A percentile compares a stretch with the other conserved stretches of the same genome.
These are phyloP conservation scores for Criorhina ranunculi DNA, from an alignment of 2,888 invertebrate species.

Conservation along the genomic window DNA sequence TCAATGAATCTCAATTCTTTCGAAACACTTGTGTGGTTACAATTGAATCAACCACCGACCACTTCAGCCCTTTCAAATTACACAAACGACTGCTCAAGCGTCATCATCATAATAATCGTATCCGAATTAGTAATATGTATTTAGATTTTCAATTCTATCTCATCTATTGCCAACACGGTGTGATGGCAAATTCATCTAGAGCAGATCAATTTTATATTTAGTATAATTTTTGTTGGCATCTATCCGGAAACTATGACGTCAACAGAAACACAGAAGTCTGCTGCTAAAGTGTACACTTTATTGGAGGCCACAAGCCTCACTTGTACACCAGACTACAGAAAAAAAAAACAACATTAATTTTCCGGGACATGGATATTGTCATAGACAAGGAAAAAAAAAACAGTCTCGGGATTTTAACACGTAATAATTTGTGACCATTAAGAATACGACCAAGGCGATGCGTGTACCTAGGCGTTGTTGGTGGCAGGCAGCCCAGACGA, in stretches of 20 bases:
- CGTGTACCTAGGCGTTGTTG: constrained; percentile 22
- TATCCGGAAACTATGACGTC: constrained; percentile 69
- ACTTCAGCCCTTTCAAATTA: background rate
- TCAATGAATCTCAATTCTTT: constrained; percentile 26
- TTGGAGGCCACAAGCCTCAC: constrained; percentile 10
- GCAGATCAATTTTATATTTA: constrained; percentile 56
- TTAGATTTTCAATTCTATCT: constrained; percentile 22
- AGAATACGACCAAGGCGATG: constrained; percentile 11
- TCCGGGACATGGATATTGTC: constrained; percentile 39
- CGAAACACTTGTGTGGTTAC: constrained; percentile 27
- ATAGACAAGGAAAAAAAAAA: constrained; percentile 20
- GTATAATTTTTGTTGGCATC: constrained; percentile 44
- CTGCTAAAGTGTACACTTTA: background rate
- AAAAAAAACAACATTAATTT: constrained; percentile 42
- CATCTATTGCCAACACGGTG: constrained; percentile 43
- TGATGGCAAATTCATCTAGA: constrained; percentile 46
- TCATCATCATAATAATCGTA: constrained; percentile 21
- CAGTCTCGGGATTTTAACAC: constrained; percentile 43
- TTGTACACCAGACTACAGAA: constrained; percentile 17
- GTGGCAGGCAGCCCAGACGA: constrained; percentile 47
- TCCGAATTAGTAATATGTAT: constrained; percentile 10
- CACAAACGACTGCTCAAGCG: background rate
- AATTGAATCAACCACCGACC: background rate
- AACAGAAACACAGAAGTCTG: constrained; percentile 13
- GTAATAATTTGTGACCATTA: constrained; percentile 56